Percentiles rank a stretch among this genome's conserved stretches.
These are phyloP conservation scores for Strix occidentalis DNA, from an alignment of 2,797 vertebrate genomes.

Conservation along the genomic window DNA sequence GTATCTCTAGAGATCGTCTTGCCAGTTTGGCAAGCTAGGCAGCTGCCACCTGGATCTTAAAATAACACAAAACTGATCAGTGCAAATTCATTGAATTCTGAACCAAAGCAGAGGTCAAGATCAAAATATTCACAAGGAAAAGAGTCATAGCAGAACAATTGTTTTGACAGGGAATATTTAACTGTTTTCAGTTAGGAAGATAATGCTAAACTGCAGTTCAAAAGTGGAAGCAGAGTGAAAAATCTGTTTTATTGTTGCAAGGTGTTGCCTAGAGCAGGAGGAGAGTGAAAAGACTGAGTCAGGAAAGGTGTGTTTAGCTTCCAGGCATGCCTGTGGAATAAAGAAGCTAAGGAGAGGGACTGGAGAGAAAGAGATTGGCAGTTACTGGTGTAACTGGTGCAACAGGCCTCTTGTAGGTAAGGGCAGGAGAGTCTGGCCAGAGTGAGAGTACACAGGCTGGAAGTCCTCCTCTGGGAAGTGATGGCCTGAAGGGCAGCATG, in stretches of 20 bases:
- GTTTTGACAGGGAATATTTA: neutral
- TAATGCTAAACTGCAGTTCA: neutral
- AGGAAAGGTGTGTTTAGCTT: neutral
- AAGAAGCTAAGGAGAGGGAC: neutral
- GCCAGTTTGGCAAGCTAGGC: fast-evolving
- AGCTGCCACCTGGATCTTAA: neutral
- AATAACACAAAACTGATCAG: neutral
- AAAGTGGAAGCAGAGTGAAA: neutral
- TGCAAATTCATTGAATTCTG: neutral
- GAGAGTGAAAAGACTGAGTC: neutral
- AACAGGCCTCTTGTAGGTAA: neutral
- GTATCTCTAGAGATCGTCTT: neutral
- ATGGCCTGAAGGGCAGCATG: neutral
- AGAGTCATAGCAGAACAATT: neutral
- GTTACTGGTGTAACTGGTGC: neutral
- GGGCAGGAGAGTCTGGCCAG: neutral
- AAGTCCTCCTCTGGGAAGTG: neutral
- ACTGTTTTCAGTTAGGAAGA: neutral
- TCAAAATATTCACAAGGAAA: neutral
- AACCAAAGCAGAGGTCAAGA: neutral
- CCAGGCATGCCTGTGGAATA: neutral
- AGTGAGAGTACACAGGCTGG: neutral
- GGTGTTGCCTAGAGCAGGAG: neutral
- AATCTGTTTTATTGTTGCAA: neutral
- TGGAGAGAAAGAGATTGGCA: neutral